Evolutionary conservation across 2,797 vertebrate genomes (phyloP), one percentile per base, ranked within the genome.

Genomic region (Ctenopoma multispine): DNA sequence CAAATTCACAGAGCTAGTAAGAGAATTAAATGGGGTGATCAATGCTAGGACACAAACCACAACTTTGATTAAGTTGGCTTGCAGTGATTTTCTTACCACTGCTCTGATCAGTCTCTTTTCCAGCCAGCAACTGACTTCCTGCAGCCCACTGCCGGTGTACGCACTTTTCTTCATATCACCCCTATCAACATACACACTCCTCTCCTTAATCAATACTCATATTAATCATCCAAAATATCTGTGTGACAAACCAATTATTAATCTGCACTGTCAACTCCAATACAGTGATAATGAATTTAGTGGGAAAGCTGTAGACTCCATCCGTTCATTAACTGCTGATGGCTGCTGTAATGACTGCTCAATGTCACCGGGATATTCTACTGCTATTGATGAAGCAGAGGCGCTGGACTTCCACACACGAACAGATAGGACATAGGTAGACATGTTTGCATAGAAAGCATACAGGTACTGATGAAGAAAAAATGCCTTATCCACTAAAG

Each of bases 241-340:
- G 79, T 49, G 86, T 94, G 93, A 95, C 94, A 95, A 94, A 95
- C 90, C 93, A 94, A 94, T 95, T 95, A 95, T 94, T 95, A 95
- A 94, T 95, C 91, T 93, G 91, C 90, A 90, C 90, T 90, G 92
- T 93, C 93, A 91, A 93, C 90, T 94, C 92, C 92, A 94, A 95
- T 94, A 93, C 90, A 90, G 92, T 83, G 87, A 87, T 95, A 94
- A 96, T 95, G 92, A 94, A 94, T 95, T 95, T 94, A 95, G 92
- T 94, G 92, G 90, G 83, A 92, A 93, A 86, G 92, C 91, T 91
- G 92, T 93, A 90, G 92, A 95, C 92, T 94, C 90, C 90, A 92
- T 94, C 91, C 92, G 84, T 95, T 95, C 94, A 95, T 95, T 94
- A 95, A 95, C 91, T 95, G 93, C 92, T 93, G 94, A 94, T 93